phyloP scores from a whole-genome alignment of 2,888 invertebrate genomes.

The Tenthredo livida region DNA sequence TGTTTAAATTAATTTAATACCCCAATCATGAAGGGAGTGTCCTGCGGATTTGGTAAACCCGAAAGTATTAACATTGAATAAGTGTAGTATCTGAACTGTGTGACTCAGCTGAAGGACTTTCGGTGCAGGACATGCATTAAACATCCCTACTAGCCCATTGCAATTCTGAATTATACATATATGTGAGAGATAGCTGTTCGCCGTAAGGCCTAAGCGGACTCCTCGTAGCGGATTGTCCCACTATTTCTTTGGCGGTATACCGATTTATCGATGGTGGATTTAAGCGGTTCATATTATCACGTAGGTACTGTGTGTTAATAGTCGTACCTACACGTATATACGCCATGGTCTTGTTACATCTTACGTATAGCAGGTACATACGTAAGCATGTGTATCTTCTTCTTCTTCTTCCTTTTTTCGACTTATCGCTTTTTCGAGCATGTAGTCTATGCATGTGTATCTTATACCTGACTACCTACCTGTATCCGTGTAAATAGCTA shows the following conservation, averaged over 20 bases:
- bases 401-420: too few species aligned
- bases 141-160: constrained; percentile 70
- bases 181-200: constrained; percentile 63
- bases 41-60: not conserved
- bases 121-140: constrained; percentile 72
- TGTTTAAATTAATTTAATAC: not conserved
- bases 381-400: not conserved
- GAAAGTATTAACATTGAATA: constrained; percentile 42
- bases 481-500: not conserved
- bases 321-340: not conserved
- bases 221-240: constrained; percentile 66
- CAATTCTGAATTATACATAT: constrained; percentile 76
- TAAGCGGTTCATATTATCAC: constrained; percentile 40
- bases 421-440: too few species aligned
- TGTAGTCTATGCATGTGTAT: not conserved
- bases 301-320: constrained; percentile 11
- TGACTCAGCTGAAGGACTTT: constrained; percentile 35
- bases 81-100: constrained; percentile 25
- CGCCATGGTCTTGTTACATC: not conserved
- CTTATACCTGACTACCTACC: not conserved
- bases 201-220: not conserved
- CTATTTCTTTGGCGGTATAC: constrained; percentile 65
- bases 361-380: not conserved
- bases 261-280: constrained; percentile 29
- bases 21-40: not conserved